A percentile compares a stretch with the other conserved stretches of the same genome.
Conservation (phyloP, 2,888 invertebrate species). For the Heliothis peltigera region DNA sequence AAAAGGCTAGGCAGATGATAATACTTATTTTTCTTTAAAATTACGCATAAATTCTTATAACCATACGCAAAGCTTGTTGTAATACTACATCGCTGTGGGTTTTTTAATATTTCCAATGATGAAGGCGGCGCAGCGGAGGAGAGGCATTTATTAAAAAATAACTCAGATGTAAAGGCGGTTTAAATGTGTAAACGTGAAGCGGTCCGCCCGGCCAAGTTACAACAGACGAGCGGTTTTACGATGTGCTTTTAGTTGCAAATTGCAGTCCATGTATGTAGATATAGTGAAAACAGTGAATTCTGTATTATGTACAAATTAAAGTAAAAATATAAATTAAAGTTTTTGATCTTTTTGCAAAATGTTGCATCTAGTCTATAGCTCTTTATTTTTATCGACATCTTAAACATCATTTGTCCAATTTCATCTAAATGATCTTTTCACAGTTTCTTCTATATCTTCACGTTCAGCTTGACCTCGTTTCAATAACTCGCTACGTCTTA, state of each 20-base stretch:
- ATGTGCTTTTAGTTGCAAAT: background rate
- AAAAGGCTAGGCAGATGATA: no score
- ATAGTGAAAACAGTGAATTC: no score
- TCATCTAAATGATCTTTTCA: no score
- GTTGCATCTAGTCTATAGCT: no score
- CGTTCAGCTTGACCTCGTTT: background rate
- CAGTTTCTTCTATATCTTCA: background rate
- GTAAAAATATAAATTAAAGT: no score
- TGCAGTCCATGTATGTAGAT: no score
- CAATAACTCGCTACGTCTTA: slow-evolving; percentile 9
- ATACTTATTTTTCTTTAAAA: background rate
- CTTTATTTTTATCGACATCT: no score
- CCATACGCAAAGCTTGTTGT: slow-evolving; percentile 26
- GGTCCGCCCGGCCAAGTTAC: slow-evolving; percentile 23
- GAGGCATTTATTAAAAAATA: slow-evolving; percentile 78
- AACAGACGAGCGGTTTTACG: slow-evolving; percentile 11
- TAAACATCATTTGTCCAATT: no score
- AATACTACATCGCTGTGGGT: slow-evolving; percentile 30
- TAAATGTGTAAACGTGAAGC: slow-evolving; percentile 58
- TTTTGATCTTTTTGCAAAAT: no score
- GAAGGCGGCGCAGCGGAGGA: slow-evolving; percentile 52
- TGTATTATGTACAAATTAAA: no score
- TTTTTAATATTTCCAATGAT: slow-evolving; percentile 77
- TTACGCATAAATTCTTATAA: slow-evolving; percentile 34
- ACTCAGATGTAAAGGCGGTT: slow-evolving; percentile 70